Evolutionary conservation across 2,888 invertebrate species (phyloP), one percentile per base, ranked within the genome.

Genomic region (Agonopterix heracliana): DNA sequence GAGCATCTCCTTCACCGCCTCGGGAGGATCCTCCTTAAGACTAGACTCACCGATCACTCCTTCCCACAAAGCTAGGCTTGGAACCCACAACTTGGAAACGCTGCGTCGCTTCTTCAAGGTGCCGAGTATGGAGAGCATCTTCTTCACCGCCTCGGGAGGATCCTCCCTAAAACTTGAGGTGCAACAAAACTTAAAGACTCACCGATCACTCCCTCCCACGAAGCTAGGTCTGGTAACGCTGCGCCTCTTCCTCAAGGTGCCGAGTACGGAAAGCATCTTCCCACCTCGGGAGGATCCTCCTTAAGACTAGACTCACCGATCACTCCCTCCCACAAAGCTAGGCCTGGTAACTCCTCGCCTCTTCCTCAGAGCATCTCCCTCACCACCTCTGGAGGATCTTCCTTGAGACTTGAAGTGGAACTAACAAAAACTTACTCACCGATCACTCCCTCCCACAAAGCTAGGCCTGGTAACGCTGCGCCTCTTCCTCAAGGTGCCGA

Each of bases 211-310:
- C 38, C 10, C 10, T 5, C n/a, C 38, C 38, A 10, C 38, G 26
- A 60, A 55, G 45, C 51, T 56, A 0, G 63, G 65, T 1, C 69
- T 14, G 5, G 51, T 54, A 2, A 52, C 57, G 2, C 61, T 54
- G 4, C 83, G 54, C 0, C 86, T 54, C 54, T 83, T 85, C 36
- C 87, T 46, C 48, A 88, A 55, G 0, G 87, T 87, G 26, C 87
- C 93, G 26, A 94, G 82, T 53, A 93, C 93, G 61, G 91, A 92
- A 45, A 93, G 81, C 91, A 94, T 92, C 69, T 94, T 69, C 89
- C 83, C 0, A 83, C 83, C 38, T 81, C 67, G 0, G 68, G 68
- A 9, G 43, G 52, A 12, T 54, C 51, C n/a, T 54, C 54, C 56
- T 41, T 46, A 54, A 88, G 90, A 26, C 7, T 26, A 38, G 38